These are phyloP conservation scores for Choristoneura fumiferana DNA, from an alignment of 1,140 invertebrate genomes.

Conservation along the genomic window DNA sequence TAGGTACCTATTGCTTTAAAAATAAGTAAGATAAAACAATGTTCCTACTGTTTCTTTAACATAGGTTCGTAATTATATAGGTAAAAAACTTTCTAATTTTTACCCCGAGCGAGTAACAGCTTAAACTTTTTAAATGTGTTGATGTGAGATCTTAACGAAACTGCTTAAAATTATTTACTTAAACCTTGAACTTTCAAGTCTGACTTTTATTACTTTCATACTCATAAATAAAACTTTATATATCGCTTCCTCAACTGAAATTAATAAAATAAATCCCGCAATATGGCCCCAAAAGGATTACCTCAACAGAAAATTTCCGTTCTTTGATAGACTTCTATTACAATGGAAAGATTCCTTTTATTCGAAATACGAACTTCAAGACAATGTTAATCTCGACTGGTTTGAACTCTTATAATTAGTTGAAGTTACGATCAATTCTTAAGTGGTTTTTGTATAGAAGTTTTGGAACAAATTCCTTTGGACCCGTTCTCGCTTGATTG, in stretches of 20 bases:
- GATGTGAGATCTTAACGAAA: no score
- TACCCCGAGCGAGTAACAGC: no score
- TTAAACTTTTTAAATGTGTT: no score
- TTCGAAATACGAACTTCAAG: slow-evolving; percentile 1
- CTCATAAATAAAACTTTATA: slow-evolving; percentile 2
- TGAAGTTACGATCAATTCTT: slow-evolving; percentile 29
- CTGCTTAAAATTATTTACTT: no score
- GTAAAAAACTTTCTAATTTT: no score
- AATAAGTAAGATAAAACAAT: no score
- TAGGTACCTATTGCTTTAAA: no score
- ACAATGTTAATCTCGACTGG: slow-evolving; percentile 11
- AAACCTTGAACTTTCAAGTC: neutral
- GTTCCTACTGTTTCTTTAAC: no score
- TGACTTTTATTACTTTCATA: neutral
- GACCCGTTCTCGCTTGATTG: slow-evolving; percentile 32
- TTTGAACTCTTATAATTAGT: slow-evolving; percentile 13
- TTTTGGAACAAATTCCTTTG: slow-evolving; percentile 32
- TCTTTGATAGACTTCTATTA: slow-evolving; percentile 7
- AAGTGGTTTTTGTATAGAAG: slow-evolving; percentile 34
- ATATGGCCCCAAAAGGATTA: slow-evolving; percentile 1
- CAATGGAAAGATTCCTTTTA: slow-evolving; percentile 8
- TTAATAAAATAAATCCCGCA: slow-evolving; percentile 8
- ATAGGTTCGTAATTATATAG: no score
- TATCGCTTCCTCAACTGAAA: neutral
- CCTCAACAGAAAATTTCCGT: slow-evolving; percentile 2